phyloP scores from a whole-genome alignment of 2,113 vertebrate species.

The Xiphias gladius region DNA sequence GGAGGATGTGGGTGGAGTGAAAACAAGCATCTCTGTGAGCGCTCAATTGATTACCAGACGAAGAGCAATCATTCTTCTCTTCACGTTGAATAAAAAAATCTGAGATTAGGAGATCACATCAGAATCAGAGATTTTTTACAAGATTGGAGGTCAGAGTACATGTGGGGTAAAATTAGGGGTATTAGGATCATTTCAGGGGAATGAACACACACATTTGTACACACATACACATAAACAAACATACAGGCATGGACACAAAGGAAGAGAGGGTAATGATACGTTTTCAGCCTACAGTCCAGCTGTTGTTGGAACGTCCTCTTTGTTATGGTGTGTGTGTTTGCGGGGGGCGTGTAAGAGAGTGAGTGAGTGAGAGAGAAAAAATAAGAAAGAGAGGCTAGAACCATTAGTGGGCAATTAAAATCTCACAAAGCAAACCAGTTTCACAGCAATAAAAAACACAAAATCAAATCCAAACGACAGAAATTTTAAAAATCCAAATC shows the following conservation, averaged over 20 bases:
- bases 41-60: slow-evolving; percentile 61
- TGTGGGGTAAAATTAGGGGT: background rate
- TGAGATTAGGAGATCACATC: slow-evolving; percentile 9
- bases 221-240: background rate
- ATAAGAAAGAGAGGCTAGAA: background rate
- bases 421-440: background rate
- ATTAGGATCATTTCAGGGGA: background rate
- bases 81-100: slow-evolving; percentile 23
- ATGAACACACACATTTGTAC: background rate
- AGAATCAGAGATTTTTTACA: slow-evolving; percentile 10
- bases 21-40: slow-evolving; percentile 64
- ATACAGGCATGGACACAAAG: slow-evolving; percentile 5
- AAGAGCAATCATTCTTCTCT: slow-evolving; percentile 37
- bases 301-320: slow-evolving; percentile 6
- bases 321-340: background rate
- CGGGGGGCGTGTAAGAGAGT: background rate
- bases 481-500: background rate
- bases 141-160: background rate
- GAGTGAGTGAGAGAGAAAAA: background rate
- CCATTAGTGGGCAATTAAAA: slow-evolving; percentile 25
- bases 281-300: slow-evolving; percentile 56
- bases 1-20: slow-evolving; percentile 76
- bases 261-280: slow-evolving; percentile 43
- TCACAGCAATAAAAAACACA: background rate
- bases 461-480: background rate